Percentiles rank a stretch among this genome's conserved stretches.
Conservation (phyloP, 2,888 invertebrate species). For the Epinotia brunnichana region DNA sequence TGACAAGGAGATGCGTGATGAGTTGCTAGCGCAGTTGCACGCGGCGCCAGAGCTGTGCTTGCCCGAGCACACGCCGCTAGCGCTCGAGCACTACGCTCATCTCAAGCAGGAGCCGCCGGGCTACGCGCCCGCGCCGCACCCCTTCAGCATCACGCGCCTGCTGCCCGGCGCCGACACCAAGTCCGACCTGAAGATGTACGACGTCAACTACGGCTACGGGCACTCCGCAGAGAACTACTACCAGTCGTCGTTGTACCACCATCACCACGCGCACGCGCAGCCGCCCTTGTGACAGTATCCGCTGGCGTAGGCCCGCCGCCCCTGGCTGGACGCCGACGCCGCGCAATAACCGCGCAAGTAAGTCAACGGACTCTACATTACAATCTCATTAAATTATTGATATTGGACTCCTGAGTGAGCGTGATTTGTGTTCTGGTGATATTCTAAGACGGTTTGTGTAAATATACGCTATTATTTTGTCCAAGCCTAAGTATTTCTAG, state of each 20-base stretch:
- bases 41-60: slow-evolving; percentile 86
- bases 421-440: slow-evolving; percentile 77
- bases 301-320: slow-evolving; percentile 87
- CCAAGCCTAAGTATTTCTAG: slow-evolving; percentile 59
- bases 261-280: slow-evolving; percentile 86
- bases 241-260: slow-evolving; percentile 91
- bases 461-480: slow-evolving; percentile 66
- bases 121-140: slow-evolving; percentile 93
- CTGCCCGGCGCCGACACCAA: slow-evolving; percentile 93
- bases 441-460: slow-evolving; percentile 70
- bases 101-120: slow-evolving; percentile 91
- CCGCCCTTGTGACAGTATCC: slow-evolving; percentile 97
- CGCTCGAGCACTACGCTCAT: slow-evolving; percentile 86
- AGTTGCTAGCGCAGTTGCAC: slow-evolving; percentile 89
- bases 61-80: slow-evolving; percentile 84
- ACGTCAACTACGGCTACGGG: slow-evolving; percentile 86
- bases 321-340: slow-evolving; percentile 36
- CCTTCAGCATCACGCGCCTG: slow-evolving; percentile 97
- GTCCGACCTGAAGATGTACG: slow-evolving; percentile 96
- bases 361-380: slow-evolving; percentile 46
- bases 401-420: slow-evolving; percentile 80
- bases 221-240: slow-evolving; percentile 90
- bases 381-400: slow-evolving; percentile 69
- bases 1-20: slow-evolving; percentile 83
- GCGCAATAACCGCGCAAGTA: slow-evolving; percentile 47